Conservation (phyloP, 2,888 invertebrate species). For the Hemithea aestivaria region DNA sequence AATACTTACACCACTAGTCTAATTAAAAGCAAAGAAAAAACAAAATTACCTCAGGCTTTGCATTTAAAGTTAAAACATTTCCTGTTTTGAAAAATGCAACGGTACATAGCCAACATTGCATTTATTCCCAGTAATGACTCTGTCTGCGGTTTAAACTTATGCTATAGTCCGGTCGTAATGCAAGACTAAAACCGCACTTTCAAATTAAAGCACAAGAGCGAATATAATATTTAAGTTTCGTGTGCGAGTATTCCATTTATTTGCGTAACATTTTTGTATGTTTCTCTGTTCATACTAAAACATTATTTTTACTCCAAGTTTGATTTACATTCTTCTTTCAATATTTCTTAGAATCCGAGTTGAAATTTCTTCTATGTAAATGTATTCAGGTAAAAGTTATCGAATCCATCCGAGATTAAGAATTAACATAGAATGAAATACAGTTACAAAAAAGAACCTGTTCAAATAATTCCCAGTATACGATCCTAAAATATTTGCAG, state of each 20-base stretch:
- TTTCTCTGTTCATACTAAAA: no score
- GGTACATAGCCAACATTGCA: no score
- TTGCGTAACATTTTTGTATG: background rate
- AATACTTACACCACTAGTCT: no score
- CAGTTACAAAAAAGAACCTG: constrained; percentile 5
- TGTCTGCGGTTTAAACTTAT: constrained; percentile 24
- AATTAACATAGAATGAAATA: constrained; percentile 10
- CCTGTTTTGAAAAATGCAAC: no score
- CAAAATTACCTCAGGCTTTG: no score
- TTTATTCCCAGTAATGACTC: no score
- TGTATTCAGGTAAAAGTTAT: constrained; percentile 17
- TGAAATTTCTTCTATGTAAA: constrained; percentile 4
- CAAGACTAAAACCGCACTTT: constrained; percentile 22
- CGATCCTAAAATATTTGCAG: constrained; percentile 16
- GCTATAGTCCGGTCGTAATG: constrained; percentile 20
- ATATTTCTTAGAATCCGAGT: constrained; percentile 2
- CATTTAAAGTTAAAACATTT: no score
- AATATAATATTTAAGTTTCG: constrained; percentile 2
- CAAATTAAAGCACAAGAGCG: constrained; percentile 17
- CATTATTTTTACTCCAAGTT: no score
- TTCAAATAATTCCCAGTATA: constrained; percentile 15
- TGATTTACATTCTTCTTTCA: background rate
- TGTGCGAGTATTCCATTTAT: constrained; percentile 1
- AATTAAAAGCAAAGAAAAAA: no score
- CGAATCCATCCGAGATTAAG: constrained; percentile 10